Conservation (phyloP, 2,113 vertebrate genomes). For the Rattus rattus region DNA sequence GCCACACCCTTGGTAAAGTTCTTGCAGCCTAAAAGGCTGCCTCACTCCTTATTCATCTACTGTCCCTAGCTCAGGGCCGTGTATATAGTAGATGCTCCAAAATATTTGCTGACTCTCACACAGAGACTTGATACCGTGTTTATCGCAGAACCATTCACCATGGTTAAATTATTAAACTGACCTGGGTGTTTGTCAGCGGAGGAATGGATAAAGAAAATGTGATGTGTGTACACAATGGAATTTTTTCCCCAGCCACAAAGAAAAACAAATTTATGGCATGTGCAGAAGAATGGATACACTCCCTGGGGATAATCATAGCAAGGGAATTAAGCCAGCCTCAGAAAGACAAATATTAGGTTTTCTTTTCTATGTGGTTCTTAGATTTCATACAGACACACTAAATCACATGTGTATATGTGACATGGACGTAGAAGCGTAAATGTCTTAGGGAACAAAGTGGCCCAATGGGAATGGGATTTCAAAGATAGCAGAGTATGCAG, state of each 20-base stretch:
- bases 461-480: rapidly evolving
- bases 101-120: neutral
- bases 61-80: neutral
- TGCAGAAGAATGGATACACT: neutral
- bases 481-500: neutral
- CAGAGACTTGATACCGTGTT: neutral
- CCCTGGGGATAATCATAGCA: neutral
- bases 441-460: neutral
- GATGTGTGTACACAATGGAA: neutral
- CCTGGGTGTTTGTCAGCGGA: neutral
- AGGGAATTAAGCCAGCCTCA: neutral
- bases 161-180: neutral
- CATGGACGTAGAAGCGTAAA: neutral
- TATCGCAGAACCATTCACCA: neutral
- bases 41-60: neutral
- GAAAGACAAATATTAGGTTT: neutral
- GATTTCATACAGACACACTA: neutral
- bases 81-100: neutral
- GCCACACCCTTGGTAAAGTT: neutral
- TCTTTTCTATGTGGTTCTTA: neutral
- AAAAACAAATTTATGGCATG: neutral
- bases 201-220: neutral
- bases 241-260: neutral
- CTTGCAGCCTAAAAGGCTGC: neutral
- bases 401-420: neutral